Evolutionary conservation across 2,797 vertebrate species (phyloP).

Genomic region (Tokudaia muenninki): DNA sequence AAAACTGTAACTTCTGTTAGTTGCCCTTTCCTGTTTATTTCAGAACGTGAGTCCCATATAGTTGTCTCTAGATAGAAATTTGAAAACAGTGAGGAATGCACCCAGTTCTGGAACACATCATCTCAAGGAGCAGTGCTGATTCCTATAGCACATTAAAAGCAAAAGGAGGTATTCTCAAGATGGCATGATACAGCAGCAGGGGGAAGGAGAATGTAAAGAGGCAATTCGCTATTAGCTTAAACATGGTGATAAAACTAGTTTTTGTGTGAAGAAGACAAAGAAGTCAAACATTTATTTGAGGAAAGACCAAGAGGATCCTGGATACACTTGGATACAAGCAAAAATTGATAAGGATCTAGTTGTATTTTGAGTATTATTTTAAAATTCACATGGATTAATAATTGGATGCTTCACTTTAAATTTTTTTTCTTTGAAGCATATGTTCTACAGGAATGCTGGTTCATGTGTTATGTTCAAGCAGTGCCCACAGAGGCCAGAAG

Average conservation of each 20-base stretch:
- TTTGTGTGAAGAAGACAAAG: background rate
- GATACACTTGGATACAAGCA: background rate
- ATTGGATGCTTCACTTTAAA: background rate
- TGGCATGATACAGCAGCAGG: background rate
- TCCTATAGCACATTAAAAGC: background rate
- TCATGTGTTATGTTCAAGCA: too few relatives aligned
- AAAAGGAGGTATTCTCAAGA: background rate
- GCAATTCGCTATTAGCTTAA: background rate
- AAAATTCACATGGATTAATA: conserved; percentile 33
- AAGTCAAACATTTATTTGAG: background rate
- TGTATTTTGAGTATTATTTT: background rate
- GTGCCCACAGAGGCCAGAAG: background rate
- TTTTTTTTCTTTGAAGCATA: background rate
- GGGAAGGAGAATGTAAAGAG: background rate
- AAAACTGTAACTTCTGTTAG: background rate
- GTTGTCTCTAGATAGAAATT: conserved; percentile 42
- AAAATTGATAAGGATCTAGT: background rate
- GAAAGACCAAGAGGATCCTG: background rate
- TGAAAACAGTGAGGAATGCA: background rate
- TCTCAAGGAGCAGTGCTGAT: background rate
- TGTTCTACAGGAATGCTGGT: background rate
- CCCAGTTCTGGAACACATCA: conserved; percentile 16
- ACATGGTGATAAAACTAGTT: background rate
- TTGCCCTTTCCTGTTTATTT: conserved; percentile 48
- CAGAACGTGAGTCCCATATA: conserved; percentile 38